Evolutionary conservation across 2,113 vertebrate species (phyloP).

Genomic region (Gavia stellata): DNA sequence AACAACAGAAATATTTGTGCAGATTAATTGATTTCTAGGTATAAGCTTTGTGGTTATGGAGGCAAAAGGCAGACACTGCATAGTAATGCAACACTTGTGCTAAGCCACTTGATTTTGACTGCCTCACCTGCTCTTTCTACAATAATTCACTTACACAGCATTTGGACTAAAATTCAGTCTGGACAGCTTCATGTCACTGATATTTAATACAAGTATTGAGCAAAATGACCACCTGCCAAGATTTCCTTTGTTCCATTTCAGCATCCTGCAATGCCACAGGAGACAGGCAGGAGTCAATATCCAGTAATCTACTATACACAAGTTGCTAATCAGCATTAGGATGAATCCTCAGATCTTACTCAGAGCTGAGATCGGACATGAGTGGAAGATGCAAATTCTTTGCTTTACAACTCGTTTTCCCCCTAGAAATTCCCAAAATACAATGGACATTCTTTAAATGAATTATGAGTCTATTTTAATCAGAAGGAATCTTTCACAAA

Average conservation of each 20-base stretch:
- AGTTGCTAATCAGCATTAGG: not conserved
- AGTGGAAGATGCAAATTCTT: not conserved
- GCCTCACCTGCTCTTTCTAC: not conserved
- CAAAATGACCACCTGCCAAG: not conserved
- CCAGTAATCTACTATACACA: not conserved
- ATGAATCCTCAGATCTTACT: not conserved
- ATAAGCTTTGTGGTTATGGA: not conserved
- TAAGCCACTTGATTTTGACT: not conserved
- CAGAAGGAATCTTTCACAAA: not conserved
- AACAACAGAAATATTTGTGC: not conserved
- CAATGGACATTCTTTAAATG: not conserved
- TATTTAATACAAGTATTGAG: not conserved
- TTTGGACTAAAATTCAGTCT: not conserved
- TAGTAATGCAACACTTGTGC: accelerated
- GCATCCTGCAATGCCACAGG: not conserved
- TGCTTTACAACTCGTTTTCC: not conserved
- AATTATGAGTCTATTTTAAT: not conserved
- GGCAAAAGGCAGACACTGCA: not conserved
- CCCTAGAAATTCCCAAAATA: not conserved
- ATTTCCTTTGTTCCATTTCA: not conserved
- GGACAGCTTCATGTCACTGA: not conserved
- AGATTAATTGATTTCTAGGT: not conserved
- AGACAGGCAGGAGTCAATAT: not conserved
- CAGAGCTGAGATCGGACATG: not conserved
- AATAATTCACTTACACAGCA: not conserved